These are phyloP conservation scores for Gryllus longicercus DNA, from an alignment of 2,888 invertebrate genomes.

Conservation along the genomic window DNA sequence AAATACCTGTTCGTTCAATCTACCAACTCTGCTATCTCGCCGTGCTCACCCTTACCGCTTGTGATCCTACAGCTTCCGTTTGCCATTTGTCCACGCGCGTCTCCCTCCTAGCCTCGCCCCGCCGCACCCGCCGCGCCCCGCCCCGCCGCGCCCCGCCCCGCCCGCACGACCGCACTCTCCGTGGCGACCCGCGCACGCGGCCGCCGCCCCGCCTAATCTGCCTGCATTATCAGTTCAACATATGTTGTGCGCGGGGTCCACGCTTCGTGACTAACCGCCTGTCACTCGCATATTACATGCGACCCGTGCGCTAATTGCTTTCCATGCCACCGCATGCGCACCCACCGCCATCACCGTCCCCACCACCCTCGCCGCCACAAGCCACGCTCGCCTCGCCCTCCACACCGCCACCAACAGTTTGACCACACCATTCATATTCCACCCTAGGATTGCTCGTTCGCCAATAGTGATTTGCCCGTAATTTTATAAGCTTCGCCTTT, in stretches of 20 bases:
- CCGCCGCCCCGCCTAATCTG: background rate
- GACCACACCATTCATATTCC: no score
- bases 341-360: background rate
- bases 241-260: background rate
- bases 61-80: no score
- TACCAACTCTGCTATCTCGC: no score
- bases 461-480: no score
- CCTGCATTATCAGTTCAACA: slow-evolving; percentile 2
- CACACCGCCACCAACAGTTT: no score
- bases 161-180: background rate
- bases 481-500: no score
- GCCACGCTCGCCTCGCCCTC: background rate
- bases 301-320: slow-evolving; percentile 9
- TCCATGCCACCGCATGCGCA: background rate
- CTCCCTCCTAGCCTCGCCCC: no score
- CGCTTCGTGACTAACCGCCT: background rate
- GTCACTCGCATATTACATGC: slow-evolving; percentile 17
- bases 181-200: background rate
- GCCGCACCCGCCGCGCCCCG: background rate
- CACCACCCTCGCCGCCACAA: background rate
- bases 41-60: no score
- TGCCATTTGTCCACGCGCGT: no score
- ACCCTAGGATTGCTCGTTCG: no score
- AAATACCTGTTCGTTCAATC: no score
- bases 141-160: background rate